Evolutionary conservation across 2,888 invertebrate species (phyloP).

Genomic region (Limenitis camilla): DNA sequence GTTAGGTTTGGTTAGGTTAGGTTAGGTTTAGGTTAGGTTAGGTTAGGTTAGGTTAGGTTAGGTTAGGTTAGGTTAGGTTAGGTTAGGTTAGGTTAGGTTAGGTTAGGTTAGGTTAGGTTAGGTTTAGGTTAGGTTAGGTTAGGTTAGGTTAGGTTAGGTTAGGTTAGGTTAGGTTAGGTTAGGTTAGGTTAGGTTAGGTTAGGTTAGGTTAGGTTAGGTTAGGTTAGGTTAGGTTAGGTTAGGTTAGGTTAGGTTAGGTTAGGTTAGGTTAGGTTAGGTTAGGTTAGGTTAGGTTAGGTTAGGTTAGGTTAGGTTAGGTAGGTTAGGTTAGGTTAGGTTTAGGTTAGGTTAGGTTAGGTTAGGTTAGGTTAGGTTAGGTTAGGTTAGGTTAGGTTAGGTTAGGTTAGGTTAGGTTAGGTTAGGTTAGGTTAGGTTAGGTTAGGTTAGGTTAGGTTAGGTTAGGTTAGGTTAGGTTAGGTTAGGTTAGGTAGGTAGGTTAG

Average conservation of each 20-base stretch:
- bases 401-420: too few relatives aligned
- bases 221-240: slow-evolving; percentile 24
- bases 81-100: too few relatives aligned
- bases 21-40: slow-evolving; percentile 15
- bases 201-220: slow-evolving; percentile 24
- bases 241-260: slow-evolving; percentile 23
- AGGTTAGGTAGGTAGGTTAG: too few relatives aligned
- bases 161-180: slow-evolving; percentile 18
- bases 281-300: slow-evolving; percentile 12
- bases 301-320: slow-evolving; percentile 16
- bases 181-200: slow-evolving; percentile 25
- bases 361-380: too few relatives aligned
- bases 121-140: slow-evolving; percentile 18
- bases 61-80: too few relatives aligned
- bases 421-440: too few relatives aligned
- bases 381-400: too few relatives aligned
- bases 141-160: slow-evolving; percentile 16
- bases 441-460: too few relatives aligned
- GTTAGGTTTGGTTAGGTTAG: too few relatives aligned
- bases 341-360: slow-evolving; percentile 23
- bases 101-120: too few relatives aligned
- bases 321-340: too few relatives aligned
- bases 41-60: slow-evolving; percentile 14
- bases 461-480: too few relatives aligned
- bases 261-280: slow-evolving; percentile 22